Evolutionary conservation across 2,113 vertebrate species (phyloP).

Genomic region (Tetrax tetrax): DNA sequence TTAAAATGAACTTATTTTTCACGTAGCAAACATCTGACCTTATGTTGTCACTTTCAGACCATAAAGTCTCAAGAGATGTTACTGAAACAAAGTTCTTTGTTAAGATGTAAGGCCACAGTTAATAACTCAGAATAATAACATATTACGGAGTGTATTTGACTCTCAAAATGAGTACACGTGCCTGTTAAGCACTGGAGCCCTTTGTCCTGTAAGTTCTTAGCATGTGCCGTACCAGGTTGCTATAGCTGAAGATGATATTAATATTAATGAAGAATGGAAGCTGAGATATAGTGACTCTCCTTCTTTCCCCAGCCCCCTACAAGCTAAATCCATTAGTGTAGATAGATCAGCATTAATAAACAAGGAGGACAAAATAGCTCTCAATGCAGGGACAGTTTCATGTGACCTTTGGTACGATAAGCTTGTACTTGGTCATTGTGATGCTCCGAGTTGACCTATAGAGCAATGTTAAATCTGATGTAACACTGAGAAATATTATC

Average conservation of each 20-base stretch:
- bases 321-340: slow-evolving; percentile 78
- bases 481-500: neutral
- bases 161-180: neutral
- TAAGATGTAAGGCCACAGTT: neutral
- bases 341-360: slow-evolving; percentile 74
- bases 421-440: neutral
- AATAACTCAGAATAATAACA: neutral
- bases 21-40: neutral
- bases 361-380: slow-evolving; percentile 67
- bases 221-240: neutral
- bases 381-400: slow-evolving; percentile 63
- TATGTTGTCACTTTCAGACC: neutral
- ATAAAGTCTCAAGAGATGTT: neutral
- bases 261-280: slow-evolving; percentile 76
- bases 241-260: slow-evolving; percentile 68
- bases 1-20: neutral
- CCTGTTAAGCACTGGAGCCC: neutral
- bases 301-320: slow-evolving; percentile 64
- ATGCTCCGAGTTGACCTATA: slow-evolving; percentile 3
- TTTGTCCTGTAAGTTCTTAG: slow-evolving; percentile 65
- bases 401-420: neutral
- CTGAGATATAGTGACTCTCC: slow-evolving; percentile 65
- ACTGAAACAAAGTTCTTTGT: slow-evolving; percentile 3
- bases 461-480: neutral
- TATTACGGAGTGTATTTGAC: neutral